A percentile compares a stretch with the other conserved stretches of the same genome.
phyloP scores from a whole-genome alignment of 1,140 invertebrate species.

The Sarcophaga bullata region DNA sequence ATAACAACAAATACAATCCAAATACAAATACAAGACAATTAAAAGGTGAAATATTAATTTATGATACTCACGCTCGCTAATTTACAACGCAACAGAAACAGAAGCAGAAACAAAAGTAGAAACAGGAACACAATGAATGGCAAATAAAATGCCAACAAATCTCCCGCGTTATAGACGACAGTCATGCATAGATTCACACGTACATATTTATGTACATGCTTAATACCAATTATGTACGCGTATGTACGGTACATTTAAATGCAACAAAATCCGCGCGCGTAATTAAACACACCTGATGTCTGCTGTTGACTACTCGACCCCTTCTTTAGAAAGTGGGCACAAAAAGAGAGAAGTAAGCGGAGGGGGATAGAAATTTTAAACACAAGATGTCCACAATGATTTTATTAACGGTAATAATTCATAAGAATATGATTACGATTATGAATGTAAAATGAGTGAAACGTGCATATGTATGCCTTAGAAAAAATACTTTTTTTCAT shows the following conservation, averaged over 20 bases:
- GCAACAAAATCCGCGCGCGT: slow-evolving; percentile 19
- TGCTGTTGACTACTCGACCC: background rate
- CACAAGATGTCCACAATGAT: background rate
- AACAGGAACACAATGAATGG: too few species aligned
- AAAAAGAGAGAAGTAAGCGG: background rate
- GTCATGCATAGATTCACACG: too few species aligned
- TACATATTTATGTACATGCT: background rate
- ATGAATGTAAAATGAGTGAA: too few species aligned
- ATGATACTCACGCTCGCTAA: background rate
- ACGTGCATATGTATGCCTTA: too few species aligned
- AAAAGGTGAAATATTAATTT: slow-evolving; percentile 23
- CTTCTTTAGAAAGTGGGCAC: background rate
- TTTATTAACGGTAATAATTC: slow-evolving; percentile 15
- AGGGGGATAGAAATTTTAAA: too few species aligned
- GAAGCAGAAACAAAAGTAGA: too few species aligned
- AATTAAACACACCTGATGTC: slow-evolving; percentile 24
- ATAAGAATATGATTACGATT: background rate
- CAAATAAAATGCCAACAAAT: too few species aligned
- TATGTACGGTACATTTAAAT: background rate
- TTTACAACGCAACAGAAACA: background rate
- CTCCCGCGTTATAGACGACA: too few species aligned
- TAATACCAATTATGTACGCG: background rate
- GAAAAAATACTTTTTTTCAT: too few species aligned
- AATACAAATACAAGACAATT: slow-evolving; percentile 16
- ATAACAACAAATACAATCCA: too few species aligned